A percentile compares a stretch with the other conserved stretches of the same genome.
phyloP scores from a whole-genome alignment of 2,797 vertebrate species.

The Enteromius afrohamiltoni region DNA sequence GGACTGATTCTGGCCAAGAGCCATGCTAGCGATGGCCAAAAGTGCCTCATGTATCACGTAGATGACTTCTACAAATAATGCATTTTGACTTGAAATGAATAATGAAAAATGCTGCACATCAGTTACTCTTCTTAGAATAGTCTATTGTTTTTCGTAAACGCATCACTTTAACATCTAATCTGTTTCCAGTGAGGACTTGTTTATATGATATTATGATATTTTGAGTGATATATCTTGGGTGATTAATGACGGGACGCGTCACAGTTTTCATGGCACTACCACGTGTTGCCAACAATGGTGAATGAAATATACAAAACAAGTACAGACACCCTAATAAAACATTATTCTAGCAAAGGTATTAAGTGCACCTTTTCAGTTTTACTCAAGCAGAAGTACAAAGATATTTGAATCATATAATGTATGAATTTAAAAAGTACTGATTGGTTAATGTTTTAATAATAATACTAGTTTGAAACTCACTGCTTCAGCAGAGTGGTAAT shows the following conservation, averaged over 20 bases:
- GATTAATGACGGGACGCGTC: neutral
- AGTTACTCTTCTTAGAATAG: constrained; percentile 1
- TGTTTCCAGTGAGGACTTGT: neutral
- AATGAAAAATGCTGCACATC: neutral
- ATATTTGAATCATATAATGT: neutral
- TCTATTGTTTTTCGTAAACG: neutral
- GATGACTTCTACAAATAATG: constrained; percentile 30
- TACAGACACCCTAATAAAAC: neutral
- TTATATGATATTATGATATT: neutral
- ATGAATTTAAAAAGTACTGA: neutral
- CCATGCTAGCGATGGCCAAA: constrained; percentile 1
- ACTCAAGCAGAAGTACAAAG: neutral
- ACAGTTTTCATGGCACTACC: neutral
- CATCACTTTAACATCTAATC: neutral
- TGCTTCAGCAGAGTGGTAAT: neutral
- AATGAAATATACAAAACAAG: neutral
- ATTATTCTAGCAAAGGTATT: neutral
- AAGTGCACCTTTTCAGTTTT: neutral
- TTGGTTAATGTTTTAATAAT: neutral
- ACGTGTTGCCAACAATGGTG: neutral
- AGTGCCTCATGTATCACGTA: constrained; percentile 18
- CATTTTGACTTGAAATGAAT: constrained; percentile 4
- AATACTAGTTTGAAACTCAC: neutral
- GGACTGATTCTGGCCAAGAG: constrained; percentile 13
- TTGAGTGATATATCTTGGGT: neutral